phyloP scores from a whole-genome alignment of 1,140 invertebrate genomes.

The Cotesia glomerata region DNA sequence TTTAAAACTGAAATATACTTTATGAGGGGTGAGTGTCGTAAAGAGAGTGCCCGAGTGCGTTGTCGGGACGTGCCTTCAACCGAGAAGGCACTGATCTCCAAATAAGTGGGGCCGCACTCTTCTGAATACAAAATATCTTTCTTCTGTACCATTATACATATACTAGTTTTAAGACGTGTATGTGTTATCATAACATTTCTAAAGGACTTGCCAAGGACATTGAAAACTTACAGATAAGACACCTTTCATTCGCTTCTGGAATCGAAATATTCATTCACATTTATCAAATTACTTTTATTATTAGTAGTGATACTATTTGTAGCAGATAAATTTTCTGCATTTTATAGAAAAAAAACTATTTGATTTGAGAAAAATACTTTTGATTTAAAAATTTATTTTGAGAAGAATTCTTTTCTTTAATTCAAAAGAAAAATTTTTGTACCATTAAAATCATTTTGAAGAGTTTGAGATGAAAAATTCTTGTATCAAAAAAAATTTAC shows the following conservation, averaged over 20 bases:
- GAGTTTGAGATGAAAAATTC: too few relatives aligned
- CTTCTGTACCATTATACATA: neutral
- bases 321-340: too few relatives aligned
- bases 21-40: conserved; percentile 32
- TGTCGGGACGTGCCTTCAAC: conserved; percentile 38
- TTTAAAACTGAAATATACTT: conserved; percentile 63
- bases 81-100: conserved; percentile 56
- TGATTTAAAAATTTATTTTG: too few relatives aligned
- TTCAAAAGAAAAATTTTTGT: too few relatives aligned
- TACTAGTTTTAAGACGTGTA: neutral
- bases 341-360: too few relatives aligned
- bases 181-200: neutral
- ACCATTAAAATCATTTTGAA: too few relatives aligned
- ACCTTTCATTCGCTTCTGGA: neutral
- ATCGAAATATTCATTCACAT: neutral
- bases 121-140: conserved; percentile 55
- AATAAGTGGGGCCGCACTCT: conserved; percentile 60
- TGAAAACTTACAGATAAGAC: conserved; percentile 1
- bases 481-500: too few relatives aligned
- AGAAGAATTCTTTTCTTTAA: too few relatives aligned
- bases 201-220: conserved; percentile 23
- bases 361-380: too few relatives aligned
- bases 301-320: too few relatives aligned
- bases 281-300: neutral
- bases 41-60: conserved; percentile 37